A percentile compares a stretch with the other conserved stretches of the same genome.
These are phyloP conservation scores for Macrosteles quadrilineatus DNA, from an alignment of 1,140 invertebrate species.

Conservation along the genomic window DNA sequence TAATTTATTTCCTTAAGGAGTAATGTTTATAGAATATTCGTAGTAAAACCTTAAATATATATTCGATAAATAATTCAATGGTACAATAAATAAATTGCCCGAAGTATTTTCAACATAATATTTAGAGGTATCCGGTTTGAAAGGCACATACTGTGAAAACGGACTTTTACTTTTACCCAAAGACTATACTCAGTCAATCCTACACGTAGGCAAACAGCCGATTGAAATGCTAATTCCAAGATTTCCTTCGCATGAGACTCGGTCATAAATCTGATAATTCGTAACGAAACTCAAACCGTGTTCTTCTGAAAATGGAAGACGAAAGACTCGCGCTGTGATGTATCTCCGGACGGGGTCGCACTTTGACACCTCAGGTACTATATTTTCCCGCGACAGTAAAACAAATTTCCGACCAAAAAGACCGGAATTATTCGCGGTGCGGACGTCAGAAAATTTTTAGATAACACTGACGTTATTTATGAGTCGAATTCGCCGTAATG, in stretches of 20 bases:
- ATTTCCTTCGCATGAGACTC: neutral
- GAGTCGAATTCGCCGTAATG: neutral
- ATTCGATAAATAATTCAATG: too few relatives aligned
- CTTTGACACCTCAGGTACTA: neutral
- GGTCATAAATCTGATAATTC: conserved; percentile 6
- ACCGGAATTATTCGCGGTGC: conserved; percentile 6
- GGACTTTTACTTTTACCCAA: too few relatives aligned
- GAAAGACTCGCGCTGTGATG: neutral
- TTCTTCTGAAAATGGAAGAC: conserved; percentile 3
- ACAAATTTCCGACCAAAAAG: conserved; percentile 21
- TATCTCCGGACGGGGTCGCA: neutral
- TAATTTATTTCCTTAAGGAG: too few relatives aligned
- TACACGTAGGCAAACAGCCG: too few relatives aligned
- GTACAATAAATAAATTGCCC: too few relatives aligned
- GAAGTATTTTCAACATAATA: too few relatives aligned
- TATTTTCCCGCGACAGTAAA: neutral
- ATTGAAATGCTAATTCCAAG: neutral
- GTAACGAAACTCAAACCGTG: conserved; percentile 16
- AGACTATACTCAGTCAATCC: too few relatives aligned
- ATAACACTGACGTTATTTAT: conserved; percentile 3
- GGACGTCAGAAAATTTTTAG: conserved; percentile 15
- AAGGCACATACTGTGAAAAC: too few relatives aligned
- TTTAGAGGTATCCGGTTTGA: too few relatives aligned
- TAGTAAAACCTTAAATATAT: too few relatives aligned
- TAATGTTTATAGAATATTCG: too few relatives aligned